A percentile compares a stretch with the other conserved stretches of the same genome.
phyloP scores from a whole-genome alignment of 2,888 invertebrate species.

The Petrophora chlorosata region DNA sequence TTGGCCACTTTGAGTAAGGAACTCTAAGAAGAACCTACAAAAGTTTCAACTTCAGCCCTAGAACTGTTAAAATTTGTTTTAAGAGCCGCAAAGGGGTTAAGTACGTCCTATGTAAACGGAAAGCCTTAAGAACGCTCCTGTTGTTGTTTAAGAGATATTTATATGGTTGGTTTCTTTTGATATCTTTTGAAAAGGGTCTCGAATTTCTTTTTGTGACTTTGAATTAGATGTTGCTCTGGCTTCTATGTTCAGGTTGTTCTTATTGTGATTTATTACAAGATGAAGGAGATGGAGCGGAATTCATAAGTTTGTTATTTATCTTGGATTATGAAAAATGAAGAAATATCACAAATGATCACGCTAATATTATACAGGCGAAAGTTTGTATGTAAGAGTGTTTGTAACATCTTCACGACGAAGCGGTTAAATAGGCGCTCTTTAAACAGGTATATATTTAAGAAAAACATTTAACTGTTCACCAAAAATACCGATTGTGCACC shows the following conservation, averaged over 20 bases:
- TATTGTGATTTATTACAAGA: too few relatives aligned
- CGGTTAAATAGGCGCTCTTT: too few relatives aligned
- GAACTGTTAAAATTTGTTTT: conserved; percentile 26
- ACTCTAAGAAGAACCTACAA: conserved; percentile 30
- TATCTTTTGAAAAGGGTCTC: conserved; percentile 16
- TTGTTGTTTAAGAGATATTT: conserved; percentile 7
- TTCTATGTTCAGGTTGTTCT: background rate
- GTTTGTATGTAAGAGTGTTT: too few relatives aligned
- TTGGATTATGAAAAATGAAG: too few relatives aligned
- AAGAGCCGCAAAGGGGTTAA: conserved; percentile 17
- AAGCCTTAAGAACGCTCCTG: conserved; percentile 4
- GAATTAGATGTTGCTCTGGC: conserved; percentile 2
- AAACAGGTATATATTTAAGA: too few relatives aligned
- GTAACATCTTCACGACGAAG: too few relatives aligned
- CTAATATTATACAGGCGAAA: too few relatives aligned
- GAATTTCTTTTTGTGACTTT: conserved; percentile 6
- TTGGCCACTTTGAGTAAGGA: conserved; percentile 46
- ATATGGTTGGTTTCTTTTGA: conserved; percentile 19
- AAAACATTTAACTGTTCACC: too few relatives aligned
- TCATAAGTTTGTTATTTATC: too few relatives aligned
- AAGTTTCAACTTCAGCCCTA: conserved; percentile 27
- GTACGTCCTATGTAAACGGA: conserved; percentile 27
- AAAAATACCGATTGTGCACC: too few relatives aligned
- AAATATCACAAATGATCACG: too few relatives aligned
- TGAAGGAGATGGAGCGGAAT: too few relatives aligned